A percentile compares a stretch with the other conserved stretches of the same genome.
These are phyloP conservation scores for Leucozona laternaria DNA, from an alignment of 2,888 invertebrate species.

Conservation along the genomic window DNA sequence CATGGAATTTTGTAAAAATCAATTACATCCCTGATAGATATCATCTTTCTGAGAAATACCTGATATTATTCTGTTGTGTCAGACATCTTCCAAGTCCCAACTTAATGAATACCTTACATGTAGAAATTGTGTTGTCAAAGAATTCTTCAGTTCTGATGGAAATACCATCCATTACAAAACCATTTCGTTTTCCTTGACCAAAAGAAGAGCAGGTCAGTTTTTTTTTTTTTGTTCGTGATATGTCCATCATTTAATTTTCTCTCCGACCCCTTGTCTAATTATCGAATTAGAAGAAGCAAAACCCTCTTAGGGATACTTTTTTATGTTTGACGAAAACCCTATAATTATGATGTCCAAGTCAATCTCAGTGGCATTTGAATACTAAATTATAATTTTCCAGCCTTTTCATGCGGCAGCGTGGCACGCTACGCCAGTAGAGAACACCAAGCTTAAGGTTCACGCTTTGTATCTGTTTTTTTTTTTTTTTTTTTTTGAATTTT, in stretches of 20 bases:
- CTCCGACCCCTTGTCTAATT: constrained; percentile 58
- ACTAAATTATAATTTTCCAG: constrained; percentile 74
- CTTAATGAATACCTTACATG: constrained; percentile 6
- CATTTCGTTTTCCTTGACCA: constrained; percentile 25
- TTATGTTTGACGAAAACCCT: constrained; percentile 60
- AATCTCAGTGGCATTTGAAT: constrained; percentile 74
- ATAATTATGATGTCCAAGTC: constrained; percentile 75
- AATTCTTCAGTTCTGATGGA: neutral
- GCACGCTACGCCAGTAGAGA: neutral
- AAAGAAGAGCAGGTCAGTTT: constrained; percentile 49
- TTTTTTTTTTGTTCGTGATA: constrained; percentile 25
- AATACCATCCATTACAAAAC: neutral
- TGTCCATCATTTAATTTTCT: constrained; percentile 39
- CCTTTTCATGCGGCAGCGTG: constrained; percentile 49
- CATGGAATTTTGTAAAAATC: constrained; percentile 44
- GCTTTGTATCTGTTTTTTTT: constrained; percentile 50
- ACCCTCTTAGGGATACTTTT: constrained; percentile 28
- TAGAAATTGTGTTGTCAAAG: constrained; percentile 1
- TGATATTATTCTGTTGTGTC: constrained; percentile 1
- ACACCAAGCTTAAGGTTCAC: constrained; percentile 42
- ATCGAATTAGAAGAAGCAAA: constrained; percentile 64
- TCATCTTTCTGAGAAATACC: constrained; percentile 55
- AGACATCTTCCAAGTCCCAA: neutral
- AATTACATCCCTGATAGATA: constrained; percentile 37
- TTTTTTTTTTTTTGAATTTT: neutral